phyloP scores from a whole-genome alignment of 2,797 vertebrate genomes.

The Pseudochaenichthys georgianus region DNA sequence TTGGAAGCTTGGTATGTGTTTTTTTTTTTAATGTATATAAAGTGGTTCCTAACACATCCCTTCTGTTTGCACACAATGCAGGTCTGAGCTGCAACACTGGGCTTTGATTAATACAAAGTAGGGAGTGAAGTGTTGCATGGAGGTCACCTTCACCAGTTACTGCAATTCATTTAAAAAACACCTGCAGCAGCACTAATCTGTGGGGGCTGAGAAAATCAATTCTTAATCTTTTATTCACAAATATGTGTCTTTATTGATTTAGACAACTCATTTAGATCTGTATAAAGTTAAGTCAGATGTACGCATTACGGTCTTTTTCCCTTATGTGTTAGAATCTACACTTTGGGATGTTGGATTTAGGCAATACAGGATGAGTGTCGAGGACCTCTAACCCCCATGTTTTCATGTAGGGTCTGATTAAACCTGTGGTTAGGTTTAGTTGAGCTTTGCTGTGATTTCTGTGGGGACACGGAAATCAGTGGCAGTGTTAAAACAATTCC shows the following conservation, averaged over 20 bases:
- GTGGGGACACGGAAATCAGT: too few relatives aligned
- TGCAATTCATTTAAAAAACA: neutral
- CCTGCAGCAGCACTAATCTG: neutral
- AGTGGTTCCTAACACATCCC: neutral
- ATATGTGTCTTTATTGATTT: neutral
- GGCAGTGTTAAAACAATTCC: too few relatives aligned
- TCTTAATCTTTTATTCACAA: neutral
- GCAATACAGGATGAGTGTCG: neutral
- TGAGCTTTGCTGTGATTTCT: too few relatives aligned
- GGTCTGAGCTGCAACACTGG: neutral
- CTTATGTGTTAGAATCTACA: neutral
- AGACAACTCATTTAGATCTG: neutral
- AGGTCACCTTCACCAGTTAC: neutral
- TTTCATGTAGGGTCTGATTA: too few relatives aligned
- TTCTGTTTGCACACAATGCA: neutral
- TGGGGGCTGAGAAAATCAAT: neutral
- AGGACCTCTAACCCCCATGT: too few relatives aligned
- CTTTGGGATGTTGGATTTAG: neutral
- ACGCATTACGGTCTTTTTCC: neutral
- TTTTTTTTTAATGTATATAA: neutral
- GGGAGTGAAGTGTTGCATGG: neutral
- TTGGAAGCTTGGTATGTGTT: neutral
- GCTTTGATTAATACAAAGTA: neutral
- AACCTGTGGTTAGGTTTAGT: too few relatives aligned
- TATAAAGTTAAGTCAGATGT: neutral